Conservation (phyloP, 2,797 vertebrate species). For the Pitangus sulphuratus region DNA sequence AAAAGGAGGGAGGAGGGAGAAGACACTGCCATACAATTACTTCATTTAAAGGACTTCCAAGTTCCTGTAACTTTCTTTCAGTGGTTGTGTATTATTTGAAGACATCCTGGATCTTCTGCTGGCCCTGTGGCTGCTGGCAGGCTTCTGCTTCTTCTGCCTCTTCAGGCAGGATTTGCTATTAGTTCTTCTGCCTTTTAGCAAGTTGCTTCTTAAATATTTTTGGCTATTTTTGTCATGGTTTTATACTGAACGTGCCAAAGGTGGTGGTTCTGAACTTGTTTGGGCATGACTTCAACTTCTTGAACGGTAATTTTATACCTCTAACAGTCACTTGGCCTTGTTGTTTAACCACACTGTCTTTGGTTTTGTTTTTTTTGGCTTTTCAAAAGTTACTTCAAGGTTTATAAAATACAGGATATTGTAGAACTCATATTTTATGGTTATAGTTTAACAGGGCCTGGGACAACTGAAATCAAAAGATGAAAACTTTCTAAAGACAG, state of each 20-base stretch:
- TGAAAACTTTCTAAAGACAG: not conserved
- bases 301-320: not conserved
- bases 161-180: not conserved
- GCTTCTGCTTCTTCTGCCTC: not conserved
- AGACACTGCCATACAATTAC: not conserved
- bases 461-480: not conserved
- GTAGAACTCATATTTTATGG: not conserved
- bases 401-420: constrained; percentile 20
- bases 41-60: not conserved
- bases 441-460: not conserved
- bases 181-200: not conserved
- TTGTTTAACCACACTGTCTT: constrained; percentile 1
- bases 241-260: not conserved
- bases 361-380: not conserved
- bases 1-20: not conserved
- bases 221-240: not conserved
- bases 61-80: not conserved
- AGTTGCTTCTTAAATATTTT: not conserved
- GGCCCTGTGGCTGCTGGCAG: not conserved
- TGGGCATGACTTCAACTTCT: constrained; percentile 10
- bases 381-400: constrained; percentile 14
- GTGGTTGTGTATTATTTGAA: not conserved
- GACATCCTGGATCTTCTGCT: not conserved
- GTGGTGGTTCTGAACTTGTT: constrained; percentile 19
- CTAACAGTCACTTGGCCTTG: not conserved